Conservation (phyloP, 2,888 invertebrate species). For the Drosophila mettleri region DNA sequence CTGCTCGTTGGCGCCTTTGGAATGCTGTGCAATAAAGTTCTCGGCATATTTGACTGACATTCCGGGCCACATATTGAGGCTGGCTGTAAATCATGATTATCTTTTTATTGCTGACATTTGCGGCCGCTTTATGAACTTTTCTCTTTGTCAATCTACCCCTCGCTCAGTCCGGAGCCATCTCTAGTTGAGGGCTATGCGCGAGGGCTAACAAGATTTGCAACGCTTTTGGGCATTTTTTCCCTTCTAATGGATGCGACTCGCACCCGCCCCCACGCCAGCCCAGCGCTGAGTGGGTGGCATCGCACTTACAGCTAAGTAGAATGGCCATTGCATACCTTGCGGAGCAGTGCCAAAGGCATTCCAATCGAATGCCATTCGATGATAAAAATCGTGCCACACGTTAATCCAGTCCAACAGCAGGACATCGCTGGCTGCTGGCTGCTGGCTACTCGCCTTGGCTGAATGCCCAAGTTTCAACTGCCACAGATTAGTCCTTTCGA, state of each 20-base stretch:
- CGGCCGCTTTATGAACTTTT: constrained; percentile 59
- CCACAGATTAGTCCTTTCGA: constrained; percentile 35
- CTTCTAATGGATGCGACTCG: constrained; percentile 54
- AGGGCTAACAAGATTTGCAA: constrained; percentile 71
- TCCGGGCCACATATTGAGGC: constrained; percentile 58
- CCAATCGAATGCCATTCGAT: constrained; percentile 73
- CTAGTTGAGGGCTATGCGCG: constrained; percentile 13
- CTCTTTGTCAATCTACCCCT: constrained; percentile 2
- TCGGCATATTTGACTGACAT: constrained; percentile 55
- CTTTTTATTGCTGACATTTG: constrained; percentile 64
- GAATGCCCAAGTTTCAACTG: constrained; percentile 33
- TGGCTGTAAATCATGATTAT: constrained; percentile 72
- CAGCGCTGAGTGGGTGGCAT: constrained; percentile 13
- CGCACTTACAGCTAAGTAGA: constrained; percentile 15
- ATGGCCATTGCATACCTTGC: constrained; percentile 54
- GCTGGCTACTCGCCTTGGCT: constrained; percentile 14
- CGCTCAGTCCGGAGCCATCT: background rate
- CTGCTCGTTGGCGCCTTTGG: constrained; percentile 18
- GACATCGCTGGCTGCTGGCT: constrained; percentile 35
- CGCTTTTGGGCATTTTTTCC: constrained; percentile 46
- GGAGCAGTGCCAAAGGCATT: constrained; percentile 61
- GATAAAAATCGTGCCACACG: constrained; percentile 80
- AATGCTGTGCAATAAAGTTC: constrained; percentile 57
- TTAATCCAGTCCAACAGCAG: constrained; percentile 70
- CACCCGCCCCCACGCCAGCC: background rate